A percentile compares a stretch with the other conserved stretches of the same genome.
Evolutionary conservation across 2,888 invertebrate species (phyloP).

Genomic region (Apantesis nais): DNA sequence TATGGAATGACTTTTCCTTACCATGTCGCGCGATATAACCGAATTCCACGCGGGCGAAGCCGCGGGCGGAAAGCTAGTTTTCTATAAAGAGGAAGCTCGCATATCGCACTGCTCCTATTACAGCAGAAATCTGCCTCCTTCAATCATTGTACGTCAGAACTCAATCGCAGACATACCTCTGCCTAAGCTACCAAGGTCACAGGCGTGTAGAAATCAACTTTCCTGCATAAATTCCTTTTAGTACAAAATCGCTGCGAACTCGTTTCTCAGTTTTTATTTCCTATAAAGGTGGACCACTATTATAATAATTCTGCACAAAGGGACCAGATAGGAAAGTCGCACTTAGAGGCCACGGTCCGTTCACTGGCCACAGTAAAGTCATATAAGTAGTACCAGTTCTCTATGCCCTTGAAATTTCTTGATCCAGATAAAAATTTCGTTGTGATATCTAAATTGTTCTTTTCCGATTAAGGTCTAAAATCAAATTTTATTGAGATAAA

Average conservation of each 20-base stretch:
- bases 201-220: slow-evolving; percentile 7
- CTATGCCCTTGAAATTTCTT: slow-evolving; percentile 41
- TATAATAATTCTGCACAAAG: slow-evolving; percentile 55
- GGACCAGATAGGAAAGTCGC: slow-evolving; percentile 66
- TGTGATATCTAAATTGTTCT: neutral
- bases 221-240: slow-evolving; percentile 15
- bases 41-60: too few species aligned
- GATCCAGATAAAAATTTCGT: neutral
- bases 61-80: too few species aligned
- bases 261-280: slow-evolving; percentile 35
- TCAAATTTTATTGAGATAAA: neutral
- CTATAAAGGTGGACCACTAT: slow-evolving; percentile 55
- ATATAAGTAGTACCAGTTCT: slow-evolving; percentile 35
- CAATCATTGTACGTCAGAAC: neutral
- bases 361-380: slow-evolving; percentile 34
- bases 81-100: neutral
- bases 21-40: too few species aligned
- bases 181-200: slow-evolving; percentile 1
- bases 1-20: too few species aligned
- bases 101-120: neutral
- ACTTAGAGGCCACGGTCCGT: slow-evolving; percentile 73
- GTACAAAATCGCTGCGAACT: slow-evolving; percentile 16
- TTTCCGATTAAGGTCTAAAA: too few species aligned
- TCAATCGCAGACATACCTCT: neutral
- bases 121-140: neutral